Conservation (phyloP, 2,113 vertebrate genomes). For the Heterotilapia buettikoferi region DNA sequence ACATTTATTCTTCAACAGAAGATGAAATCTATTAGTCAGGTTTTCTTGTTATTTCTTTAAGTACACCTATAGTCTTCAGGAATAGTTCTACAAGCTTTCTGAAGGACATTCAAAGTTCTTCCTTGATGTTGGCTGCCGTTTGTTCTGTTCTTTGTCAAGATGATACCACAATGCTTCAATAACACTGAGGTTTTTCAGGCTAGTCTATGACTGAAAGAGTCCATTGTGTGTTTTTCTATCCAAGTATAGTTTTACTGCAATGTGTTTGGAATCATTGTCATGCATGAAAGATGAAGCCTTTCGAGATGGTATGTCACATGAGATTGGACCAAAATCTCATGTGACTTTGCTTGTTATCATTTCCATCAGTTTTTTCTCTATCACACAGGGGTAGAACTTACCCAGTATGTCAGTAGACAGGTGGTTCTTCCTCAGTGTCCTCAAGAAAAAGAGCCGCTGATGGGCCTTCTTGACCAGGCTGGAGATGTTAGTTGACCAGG, state of each 20-base stretch:
- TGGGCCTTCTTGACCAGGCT: background rate
- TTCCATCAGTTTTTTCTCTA: background rate
- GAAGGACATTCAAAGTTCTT: background rate
- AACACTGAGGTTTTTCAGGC: background rate
- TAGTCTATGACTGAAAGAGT: background rate
- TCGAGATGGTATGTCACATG: background rate
- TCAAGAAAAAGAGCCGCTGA: background rate
- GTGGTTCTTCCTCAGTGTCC: background rate
- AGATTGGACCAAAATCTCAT: background rate
- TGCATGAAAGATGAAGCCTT: background rate
- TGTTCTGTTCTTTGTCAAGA: background rate
- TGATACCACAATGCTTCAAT: background rate
- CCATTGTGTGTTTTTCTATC: background rate
- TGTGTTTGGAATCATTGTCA: background rate
- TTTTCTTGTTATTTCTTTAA: too few species aligned
- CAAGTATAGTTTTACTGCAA: background rate
- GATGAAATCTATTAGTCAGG: too few species aligned
- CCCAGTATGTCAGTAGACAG: background rate
- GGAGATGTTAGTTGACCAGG: background rate
- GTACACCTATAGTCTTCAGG: background rate
- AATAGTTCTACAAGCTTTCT: background rate
- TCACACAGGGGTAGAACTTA: background rate
- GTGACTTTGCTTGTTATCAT: background rate
- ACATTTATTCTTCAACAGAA: too few species aligned
- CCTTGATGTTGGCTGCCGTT: background rate